Percentiles rank a stretch among this genome's conserved stretches.
These are phyloP conservation scores for Cyphomyrus plagiostoma DNA, from an alignment of 2,113 vertebrate species.

Conservation along the genomic window DNA sequence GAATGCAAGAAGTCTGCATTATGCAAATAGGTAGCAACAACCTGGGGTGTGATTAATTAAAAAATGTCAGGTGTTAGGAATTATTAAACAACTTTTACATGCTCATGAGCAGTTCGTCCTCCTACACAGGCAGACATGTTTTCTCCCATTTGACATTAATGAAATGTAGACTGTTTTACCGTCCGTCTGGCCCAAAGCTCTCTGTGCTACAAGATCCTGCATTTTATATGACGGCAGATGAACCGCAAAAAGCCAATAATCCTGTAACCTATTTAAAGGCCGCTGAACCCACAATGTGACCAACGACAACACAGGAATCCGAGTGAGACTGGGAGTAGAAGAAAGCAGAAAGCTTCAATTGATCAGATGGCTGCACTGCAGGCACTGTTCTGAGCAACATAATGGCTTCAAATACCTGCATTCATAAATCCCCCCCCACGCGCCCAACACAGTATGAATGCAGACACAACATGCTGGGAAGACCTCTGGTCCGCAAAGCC, in stretches of 20 bases:
- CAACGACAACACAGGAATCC: not conserved
- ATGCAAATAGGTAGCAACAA: not conserved
- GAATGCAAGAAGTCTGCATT: not conserved
- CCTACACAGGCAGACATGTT: not conserved
- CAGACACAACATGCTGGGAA: not conserved
- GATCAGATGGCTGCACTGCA: constrained; percentile 3
- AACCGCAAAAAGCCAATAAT: constrained; percentile 14
- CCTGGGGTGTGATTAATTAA: not conserved
- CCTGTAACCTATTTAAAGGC: not conserved
- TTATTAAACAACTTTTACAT: not conserved
- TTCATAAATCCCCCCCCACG: not conserved
- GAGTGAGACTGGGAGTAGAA: not conserved
- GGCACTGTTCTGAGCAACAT: not conserved
- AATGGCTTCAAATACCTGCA: not conserved
- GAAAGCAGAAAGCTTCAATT: not conserved
- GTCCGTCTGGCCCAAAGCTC: not conserved
- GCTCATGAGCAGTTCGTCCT: not conserved
- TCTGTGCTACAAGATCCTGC: no score
- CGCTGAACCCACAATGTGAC: not conserved
- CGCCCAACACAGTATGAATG: not conserved
- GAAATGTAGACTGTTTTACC: not conserved
- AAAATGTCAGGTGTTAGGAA: not conserved
- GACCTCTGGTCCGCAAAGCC: not conserved
- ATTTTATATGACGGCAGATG: not conserved
- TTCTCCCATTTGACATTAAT: not conserved